Conservation (phyloP, 1,140 invertebrate genomes). For the Nephila pilipes region DNA sequence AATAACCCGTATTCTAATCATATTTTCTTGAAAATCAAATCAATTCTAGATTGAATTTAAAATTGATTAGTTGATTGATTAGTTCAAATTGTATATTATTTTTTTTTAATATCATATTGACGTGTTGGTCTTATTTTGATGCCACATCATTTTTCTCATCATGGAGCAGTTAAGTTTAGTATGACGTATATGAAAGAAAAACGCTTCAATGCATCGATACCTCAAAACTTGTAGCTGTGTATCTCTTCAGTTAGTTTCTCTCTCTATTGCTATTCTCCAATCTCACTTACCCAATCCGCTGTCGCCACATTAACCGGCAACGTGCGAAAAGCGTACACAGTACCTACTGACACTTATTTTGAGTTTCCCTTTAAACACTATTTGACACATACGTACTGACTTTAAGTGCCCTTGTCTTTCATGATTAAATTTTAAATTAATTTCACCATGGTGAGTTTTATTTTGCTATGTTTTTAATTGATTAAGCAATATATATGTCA, state of each 20-base stretch:
- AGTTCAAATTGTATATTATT: no score
- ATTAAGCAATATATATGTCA: no score
- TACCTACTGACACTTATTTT: constrained; percentile 43
- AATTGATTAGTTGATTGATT: no score
- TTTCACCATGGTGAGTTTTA: neutral
- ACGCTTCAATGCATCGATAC: no score
- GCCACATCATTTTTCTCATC: neutral
- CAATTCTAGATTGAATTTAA: no score
- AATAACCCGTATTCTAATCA: no score
- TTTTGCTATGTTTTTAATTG: neutral
- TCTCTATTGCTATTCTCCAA: neutral
- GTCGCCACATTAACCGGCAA: constrained; percentile 77
- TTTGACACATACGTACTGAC: neutral
- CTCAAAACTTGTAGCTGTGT: neutral
- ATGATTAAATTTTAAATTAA: neutral
- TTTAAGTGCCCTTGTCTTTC: neutral
- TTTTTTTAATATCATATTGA: neutral
- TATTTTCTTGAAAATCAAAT: no score
- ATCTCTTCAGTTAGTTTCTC: neutral
- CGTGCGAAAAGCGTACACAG: constrained; percentile 66
- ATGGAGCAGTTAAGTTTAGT: neutral
- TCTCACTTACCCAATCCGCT: constrained; percentile 68
- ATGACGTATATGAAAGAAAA: no score
- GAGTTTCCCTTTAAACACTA: neutral
- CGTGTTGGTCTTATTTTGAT: neutral